A percentile compares a stretch with the other conserved stretches of the same genome.
These are phyloP conservation scores for Archilochus colubris DNA, from an alignment of 2,113 vertebrate species.

Conservation along the genomic window DNA sequence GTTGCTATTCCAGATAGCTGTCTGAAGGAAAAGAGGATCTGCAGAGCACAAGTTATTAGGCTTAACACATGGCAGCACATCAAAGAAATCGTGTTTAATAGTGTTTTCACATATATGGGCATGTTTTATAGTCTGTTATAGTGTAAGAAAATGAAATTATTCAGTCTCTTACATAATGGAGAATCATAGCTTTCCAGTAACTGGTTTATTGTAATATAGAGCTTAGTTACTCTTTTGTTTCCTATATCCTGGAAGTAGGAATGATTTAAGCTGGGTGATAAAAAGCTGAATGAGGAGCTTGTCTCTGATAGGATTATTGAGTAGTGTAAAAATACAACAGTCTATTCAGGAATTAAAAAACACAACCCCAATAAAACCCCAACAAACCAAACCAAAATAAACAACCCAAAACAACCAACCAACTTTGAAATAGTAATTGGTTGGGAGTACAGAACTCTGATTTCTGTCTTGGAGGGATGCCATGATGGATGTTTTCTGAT, in stretches of 20 bases:
- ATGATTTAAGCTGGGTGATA: neutral
- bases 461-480: neutral
- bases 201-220: neutral
- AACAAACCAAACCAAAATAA: neutral
- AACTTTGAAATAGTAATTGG: neutral
- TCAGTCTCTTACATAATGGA: neutral
- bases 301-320: neutral
- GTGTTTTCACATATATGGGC: neutral
- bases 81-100: neutral
- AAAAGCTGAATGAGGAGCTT: neutral
- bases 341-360: neutral
- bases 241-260: neutral
- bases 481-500: neutral
- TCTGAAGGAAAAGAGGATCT: neutral
- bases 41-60: neutral
- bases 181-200: neutral
- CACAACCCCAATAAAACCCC: neutral
- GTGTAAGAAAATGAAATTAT: neutral
- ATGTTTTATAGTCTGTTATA: neutral
- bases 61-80: neutral
- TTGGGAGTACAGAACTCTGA: neutral
- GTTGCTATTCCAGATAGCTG: neutral
- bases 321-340: neutral
- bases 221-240: neutral
- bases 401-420: neutral